Base-by-base conservation (phyloP, 2,113 vertebrate species). In the Syrmaticus mikado region DNA sequence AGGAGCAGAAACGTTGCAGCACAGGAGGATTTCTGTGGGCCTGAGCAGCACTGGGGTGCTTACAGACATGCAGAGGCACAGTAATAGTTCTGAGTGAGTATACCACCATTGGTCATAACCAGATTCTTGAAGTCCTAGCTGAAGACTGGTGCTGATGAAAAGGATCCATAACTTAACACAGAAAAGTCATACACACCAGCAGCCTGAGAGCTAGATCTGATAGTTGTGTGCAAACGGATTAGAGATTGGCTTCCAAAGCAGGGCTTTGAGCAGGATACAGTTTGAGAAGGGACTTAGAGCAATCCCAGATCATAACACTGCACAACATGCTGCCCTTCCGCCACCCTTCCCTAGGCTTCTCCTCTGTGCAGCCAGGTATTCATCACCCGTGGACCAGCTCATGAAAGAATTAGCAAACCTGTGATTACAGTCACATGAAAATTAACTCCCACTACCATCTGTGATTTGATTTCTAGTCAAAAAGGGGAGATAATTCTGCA, bases 91-190 rank as follows among this genome's bases (percentile, higher is more conserved):
- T 46, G 61, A 85, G 74, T 65, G 46, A 83, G 75, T 75, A 81
- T 78, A 95, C 32, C 11, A 75, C 21, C 45, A 38, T 4, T 85
- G 19, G 10, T 13, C 46, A 36, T 65, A 86, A 85, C 83, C 88
- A 84, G 18, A 74, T 57, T 79, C 70, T 73, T 66, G 88, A 36
- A 85, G 52, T 11, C 11, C 61, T 83, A 34, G 32, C 40, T 66
- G 19, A 95, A n/a, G 22, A 89, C 10, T 66, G 70, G 65, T 40
- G 30, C 38, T 82, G 61, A 78, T 61, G 74, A 81, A 81, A 86
- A 41, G 0, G 1, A 71, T 88, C 55, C 67, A 38, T 46, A 88
- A 67, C 12, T 3, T n/a, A 64, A 77, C 28, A 41, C 13, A 83
- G n/a, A 77, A 76, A 25, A 92, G 30, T 7, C 81, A 32, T 25